Conservation (phyloP, 2,113 vertebrate genomes). For the Coptodon rendalli region DNA sequence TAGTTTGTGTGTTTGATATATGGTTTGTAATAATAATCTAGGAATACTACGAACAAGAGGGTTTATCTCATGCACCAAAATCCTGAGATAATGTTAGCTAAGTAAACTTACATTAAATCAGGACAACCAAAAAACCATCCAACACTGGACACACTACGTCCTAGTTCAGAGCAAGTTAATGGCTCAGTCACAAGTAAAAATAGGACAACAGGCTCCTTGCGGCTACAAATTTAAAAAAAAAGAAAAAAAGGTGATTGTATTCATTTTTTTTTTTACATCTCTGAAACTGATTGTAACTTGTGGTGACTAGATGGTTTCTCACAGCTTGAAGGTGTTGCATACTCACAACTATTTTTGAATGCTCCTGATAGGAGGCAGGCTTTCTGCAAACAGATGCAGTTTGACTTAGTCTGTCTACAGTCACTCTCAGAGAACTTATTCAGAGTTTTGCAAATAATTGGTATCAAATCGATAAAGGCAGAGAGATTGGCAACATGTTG, state of each 20-base stretch:
- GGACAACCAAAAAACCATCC: background rate
- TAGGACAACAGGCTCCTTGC: background rate
- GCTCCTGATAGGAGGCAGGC: accelerated
- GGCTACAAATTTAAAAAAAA: background rate
- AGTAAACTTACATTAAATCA: background rate
- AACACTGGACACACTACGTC: background rate
- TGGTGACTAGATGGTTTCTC: background rate
- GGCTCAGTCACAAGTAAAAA: background rate
- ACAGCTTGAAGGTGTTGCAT: background rate
- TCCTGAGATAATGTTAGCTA: background rate
- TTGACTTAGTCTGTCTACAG: background rate
- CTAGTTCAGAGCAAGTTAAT: background rate
- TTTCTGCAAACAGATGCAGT: background rate
- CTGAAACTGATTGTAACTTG: background rate
- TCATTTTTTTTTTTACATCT: accelerated
- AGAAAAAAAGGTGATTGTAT: background rate
- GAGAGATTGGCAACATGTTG: background rate
- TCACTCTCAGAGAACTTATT: background rate
- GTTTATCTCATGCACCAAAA: background rate
- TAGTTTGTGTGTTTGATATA: background rate
- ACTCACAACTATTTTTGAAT: background rate
- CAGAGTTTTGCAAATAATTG: background rate
- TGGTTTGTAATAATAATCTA: accelerated
- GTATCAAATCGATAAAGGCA: accelerated
- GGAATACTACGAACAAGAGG: accelerated